Evolutionary conservation across 2,888 invertebrate genomes (phyloP).

Genomic region (Agrotis exclamationis): DNA sequence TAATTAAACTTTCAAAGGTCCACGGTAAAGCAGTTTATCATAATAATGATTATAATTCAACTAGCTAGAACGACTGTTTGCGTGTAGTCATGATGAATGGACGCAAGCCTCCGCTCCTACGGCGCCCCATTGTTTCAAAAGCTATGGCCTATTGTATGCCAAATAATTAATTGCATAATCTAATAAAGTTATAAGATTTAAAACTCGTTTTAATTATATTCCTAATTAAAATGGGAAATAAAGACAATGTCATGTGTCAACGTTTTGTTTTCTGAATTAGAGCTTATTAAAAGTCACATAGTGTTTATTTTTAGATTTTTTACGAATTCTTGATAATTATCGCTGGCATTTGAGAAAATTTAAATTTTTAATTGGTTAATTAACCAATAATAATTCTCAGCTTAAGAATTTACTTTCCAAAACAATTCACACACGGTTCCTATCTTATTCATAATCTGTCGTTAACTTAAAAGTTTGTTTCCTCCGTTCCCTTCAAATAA

Average conservation of each 20-base stretch:
- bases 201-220: conserved; percentile 37
- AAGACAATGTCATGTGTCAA: conserved; percentile 35
- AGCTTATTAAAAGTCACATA: conserved; percentile 12
- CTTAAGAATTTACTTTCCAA: conserved; percentile 16
- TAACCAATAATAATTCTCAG: conserved; percentile 1
- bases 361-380: conserved; percentile 19
- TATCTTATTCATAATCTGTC: conserved; percentile 14
- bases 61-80: conserved; percentile 41
- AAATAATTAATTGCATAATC: conserved; percentile 69
- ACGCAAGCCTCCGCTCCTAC: conserved; percentile 46
- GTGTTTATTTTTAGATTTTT: not conserved
- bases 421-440: conserved; percentile 13
- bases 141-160: conserved; percentile 67
- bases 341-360: conserved; percentile 12
- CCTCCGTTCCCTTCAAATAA: conserved; percentile 19
- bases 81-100: conserved; percentile 57
- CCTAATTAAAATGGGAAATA: conserved; percentile 51
- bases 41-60: conserved; percentile 52
- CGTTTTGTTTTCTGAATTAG: conserved; percentile 42
- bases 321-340: conserved; percentile 3
- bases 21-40: conserved; percentile 41
- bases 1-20: conserved; percentile 44
- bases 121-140: conserved; percentile 68
- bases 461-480: conserved; percentile 5
- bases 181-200: conserved; percentile 47